Evolutionary conservation across 2,888 invertebrate genomes (phyloP).

Genomic region (Drosophila mayaguana): DNA sequence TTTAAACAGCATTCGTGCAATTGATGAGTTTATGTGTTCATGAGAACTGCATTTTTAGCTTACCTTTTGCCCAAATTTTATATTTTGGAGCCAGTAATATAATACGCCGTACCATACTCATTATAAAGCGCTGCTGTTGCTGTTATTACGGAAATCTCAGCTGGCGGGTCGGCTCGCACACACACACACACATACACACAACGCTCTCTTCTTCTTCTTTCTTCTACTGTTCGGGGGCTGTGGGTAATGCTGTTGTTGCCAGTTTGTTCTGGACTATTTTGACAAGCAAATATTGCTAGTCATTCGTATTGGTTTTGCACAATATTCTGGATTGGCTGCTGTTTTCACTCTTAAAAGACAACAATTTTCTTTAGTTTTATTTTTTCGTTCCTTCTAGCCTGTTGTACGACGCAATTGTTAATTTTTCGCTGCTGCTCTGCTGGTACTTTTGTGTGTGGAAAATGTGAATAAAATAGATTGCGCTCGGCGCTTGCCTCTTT

Average conservation of each 20-base stretch:
- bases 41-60: conserved; percentile 44
- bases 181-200: conserved; percentile 17
- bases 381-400: conserved; percentile 15
- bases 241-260: conserved; percentile 6
- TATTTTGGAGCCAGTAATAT: conserved; percentile 80
- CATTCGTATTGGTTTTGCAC: conserved; percentile 41
- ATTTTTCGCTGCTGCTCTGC: conserved; percentile 57
- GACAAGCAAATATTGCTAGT: conserved; percentile 46
- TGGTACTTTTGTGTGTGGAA: conserved; percentile 63
- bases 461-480: conserved; percentile 77
- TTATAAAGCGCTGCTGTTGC: conserved; percentile 46
- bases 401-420: conserved; percentile 69
- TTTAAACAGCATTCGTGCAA: conserved; percentile 55
- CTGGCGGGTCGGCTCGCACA: conserved; percentile 49
- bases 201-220: conserved; percentile 30
- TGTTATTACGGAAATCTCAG: conserved; percentile 58
- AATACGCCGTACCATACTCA: conserved; percentile 82
- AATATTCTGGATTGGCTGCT: conserved; percentile 2
- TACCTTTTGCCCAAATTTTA: conserved; percentile 81
- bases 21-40: conserved; percentile 7
- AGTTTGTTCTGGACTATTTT: conserved; percentile 45
- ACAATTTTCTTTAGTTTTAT: conserved; percentile 19
- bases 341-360: conserved; percentile 12
- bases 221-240: conserved; percentile 27
- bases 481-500: conserved; percentile 67